Percentiles rank a stretch among this genome's conserved stretches.
phyloP scores from a whole-genome alignment of 1,140 invertebrate species.

The Bursaphelenchus mucronatus region DNA sequence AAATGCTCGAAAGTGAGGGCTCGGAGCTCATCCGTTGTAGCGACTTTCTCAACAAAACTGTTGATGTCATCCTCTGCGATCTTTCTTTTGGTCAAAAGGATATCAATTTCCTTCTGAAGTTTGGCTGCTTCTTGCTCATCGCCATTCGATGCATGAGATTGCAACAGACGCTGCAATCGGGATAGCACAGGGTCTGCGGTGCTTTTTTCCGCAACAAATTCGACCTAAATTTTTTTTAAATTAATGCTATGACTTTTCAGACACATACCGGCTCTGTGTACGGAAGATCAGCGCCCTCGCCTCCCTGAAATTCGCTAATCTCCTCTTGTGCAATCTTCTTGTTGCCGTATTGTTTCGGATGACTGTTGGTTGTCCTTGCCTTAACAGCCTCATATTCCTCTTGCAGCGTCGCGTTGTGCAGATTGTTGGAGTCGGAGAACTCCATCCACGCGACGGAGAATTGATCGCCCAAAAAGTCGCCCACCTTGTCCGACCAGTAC shows the following conservation, averaged over 20 bases:
- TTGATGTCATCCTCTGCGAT: slow-evolving; percentile 2
- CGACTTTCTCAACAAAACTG: neutral
- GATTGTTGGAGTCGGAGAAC: neutral
- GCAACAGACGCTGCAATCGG: neutral
- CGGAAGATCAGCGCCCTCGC: too few species aligned
- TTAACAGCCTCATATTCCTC: neutral
- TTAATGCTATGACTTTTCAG: too few species aligned
- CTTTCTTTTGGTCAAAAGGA: neutral
- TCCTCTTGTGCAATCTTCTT: too few species aligned
- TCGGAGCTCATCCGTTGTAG: neutral
- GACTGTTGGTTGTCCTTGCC: neutral
- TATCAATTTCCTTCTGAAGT: neutral
- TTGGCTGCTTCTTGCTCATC: neutral
- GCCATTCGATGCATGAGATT: neutral
- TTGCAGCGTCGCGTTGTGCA: neutral
- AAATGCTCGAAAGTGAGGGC: neutral
- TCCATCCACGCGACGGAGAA: neutral
- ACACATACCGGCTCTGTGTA: too few species aligned
- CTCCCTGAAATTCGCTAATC: too few species aligned
- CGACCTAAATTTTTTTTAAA: too few species aligned
- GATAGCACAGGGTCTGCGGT: too few species aligned
- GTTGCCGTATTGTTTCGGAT: neutral
- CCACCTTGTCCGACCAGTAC: too few species aligned
- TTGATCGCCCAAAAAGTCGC: neutral
- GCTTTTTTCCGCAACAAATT: too few species aligned